phyloP scores from a whole-genome alignment of 2,888 invertebrate species.

The Melieria omissa region DNA sequence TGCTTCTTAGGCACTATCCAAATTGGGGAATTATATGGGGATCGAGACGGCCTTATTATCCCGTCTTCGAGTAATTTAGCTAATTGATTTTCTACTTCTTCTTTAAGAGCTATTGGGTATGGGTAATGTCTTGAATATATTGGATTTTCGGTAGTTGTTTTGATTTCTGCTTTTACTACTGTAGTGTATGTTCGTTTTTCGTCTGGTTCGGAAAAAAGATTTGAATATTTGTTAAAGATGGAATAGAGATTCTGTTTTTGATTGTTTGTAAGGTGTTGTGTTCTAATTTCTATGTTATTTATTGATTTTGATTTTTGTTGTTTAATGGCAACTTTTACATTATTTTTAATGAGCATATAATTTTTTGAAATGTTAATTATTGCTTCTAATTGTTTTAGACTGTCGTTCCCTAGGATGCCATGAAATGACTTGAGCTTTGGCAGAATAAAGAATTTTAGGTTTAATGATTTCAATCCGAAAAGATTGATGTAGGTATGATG shows the following conservation, averaged over 20 bases:
- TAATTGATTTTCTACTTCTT: slow-evolving; percentile 26
- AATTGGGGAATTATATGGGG: slow-evolving; percentile 11
- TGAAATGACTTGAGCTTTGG: too few relatives aligned
- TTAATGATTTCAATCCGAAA: too few relatives aligned
- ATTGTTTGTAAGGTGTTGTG: slow-evolving; percentile 13
- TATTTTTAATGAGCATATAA: slow-evolving; percentile 5
- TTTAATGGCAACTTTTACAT: slow-evolving; percentile 5
- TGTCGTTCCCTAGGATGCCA: too few relatives aligned
- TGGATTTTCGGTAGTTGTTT: slow-evolving; percentile 19
- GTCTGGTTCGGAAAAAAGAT: not conserved
- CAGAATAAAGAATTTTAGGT: too few relatives aligned
- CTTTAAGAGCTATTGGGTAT: slow-evolving; percentile 17
- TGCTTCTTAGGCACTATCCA: slow-evolving; percentile 35
- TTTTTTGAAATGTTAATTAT: not conserved
- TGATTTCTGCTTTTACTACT: slow-evolving; percentile 20
- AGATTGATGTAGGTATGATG: too few relatives aligned
- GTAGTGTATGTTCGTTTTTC: slow-evolving; percentile 1
- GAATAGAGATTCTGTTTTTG: slow-evolving; percentile 8
- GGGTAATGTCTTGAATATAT: slow-evolving; percentile 24
- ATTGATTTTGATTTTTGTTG: slow-evolving; percentile 6
- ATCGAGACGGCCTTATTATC: slow-evolving; percentile 17
- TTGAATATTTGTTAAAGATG: slow-evolving; percentile 14
- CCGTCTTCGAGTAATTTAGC: slow-evolving; percentile 11
- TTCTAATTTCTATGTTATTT: slow-evolving; percentile 15
- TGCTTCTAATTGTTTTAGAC: too few relatives aligned